Percentiles rank a stretch among this genome's conserved stretches.
These are phyloP conservation scores for Poeciliopsis retropinna DNA, from an alignment of 2,113 vertebrate genomes.

Conservation along the genomic window DNA sequence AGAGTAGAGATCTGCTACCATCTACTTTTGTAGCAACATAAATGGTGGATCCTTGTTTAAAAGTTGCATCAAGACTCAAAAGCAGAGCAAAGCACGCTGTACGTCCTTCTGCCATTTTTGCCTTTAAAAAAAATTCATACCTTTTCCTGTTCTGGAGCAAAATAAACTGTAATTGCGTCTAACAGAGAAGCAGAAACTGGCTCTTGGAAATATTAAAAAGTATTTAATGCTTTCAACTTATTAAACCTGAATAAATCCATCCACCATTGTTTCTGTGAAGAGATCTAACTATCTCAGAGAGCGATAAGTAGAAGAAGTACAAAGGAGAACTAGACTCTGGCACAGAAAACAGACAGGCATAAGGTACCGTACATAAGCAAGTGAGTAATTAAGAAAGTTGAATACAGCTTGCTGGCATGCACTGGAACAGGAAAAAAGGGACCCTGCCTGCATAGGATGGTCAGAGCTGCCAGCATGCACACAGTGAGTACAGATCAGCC, in stretches of 20 bases:
- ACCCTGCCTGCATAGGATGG: constrained; percentile 46
- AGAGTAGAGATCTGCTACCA: background rate
- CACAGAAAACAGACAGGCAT: constrained; percentile 61
- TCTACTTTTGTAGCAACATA: background rate
- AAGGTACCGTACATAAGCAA: constrained; percentile 52
- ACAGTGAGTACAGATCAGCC: constrained; percentile 57
- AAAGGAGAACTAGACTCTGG: constrained; percentile 55
- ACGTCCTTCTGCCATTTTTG: background rate
- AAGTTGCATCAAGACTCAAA: background rate
- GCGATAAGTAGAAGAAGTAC: constrained; percentile 39
- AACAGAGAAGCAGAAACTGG: too few relatives aligned
- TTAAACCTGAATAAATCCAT: constrained; percentile 6
- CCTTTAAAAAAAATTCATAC: background rate
- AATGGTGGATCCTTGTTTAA: background rate
- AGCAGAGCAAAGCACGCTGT: constrained; percentile 45
- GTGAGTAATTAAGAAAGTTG: constrained; percentile 28
- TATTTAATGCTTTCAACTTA: background rate
- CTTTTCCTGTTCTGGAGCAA: background rate
- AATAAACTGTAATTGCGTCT: background rate
- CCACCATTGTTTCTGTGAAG: constrained; percentile 13
- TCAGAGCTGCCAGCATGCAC: constrained; percentile 70
- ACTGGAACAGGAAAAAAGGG: constrained; percentile 57
- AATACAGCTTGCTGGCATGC: constrained; percentile 70
- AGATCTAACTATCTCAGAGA: constrained; percentile 4
- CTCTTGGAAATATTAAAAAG: too few relatives aligned